These are phyloP conservation scores for Megalops cyprinoides DNA, from an alignment of 2,797 vertebrate genomes.

Conservation along the genomic window DNA sequence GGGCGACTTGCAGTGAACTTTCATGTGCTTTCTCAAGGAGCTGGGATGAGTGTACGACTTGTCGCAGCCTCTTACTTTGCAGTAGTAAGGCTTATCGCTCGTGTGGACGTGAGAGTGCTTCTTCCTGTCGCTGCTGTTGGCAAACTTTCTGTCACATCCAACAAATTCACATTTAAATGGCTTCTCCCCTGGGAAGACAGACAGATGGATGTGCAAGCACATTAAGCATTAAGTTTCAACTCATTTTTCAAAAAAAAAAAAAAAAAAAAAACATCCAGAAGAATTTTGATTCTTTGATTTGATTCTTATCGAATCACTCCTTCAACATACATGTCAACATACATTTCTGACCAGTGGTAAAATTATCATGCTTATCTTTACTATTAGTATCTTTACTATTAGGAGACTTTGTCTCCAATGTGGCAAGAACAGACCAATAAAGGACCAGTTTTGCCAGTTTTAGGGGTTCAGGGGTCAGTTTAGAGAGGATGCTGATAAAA, in stretches of 20 bases:
- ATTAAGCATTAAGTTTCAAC: background rate
- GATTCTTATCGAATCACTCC: no score
- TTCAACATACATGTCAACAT: no score
- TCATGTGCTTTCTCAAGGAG: slow-evolving; percentile 96
- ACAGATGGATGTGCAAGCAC: slow-evolving; percentile 17
- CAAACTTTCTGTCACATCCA: slow-evolving; percentile 95
- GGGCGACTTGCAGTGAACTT: slow-evolving; percentile 95
- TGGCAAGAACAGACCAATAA: no score
- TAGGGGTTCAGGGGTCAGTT: no score
- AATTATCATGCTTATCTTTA: no score
- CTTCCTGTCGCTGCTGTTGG: slow-evolving; percentile 98
- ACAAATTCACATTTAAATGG: slow-evolving; percentile 98
- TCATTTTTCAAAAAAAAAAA: background rate
- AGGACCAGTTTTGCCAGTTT: no score
- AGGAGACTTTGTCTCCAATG: no score
- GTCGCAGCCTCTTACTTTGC: slow-evolving; percentile 93
- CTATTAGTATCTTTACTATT: no score
- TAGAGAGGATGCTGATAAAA: background rate
- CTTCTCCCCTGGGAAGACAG: slow-evolving; percentile 85
- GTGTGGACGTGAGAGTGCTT: slow-evolving; percentile 98
- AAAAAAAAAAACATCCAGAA: no score
- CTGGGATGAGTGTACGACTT: slow-evolving; percentile 94
- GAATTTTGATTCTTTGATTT: no score
- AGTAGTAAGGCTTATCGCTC: slow-evolving; percentile 97
- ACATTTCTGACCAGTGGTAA: no score